These are phyloP conservation scores for Apogon hyalosoma DNA, from an alignment of 2,797 vertebrate species.

Conservation along the genomic window DNA sequence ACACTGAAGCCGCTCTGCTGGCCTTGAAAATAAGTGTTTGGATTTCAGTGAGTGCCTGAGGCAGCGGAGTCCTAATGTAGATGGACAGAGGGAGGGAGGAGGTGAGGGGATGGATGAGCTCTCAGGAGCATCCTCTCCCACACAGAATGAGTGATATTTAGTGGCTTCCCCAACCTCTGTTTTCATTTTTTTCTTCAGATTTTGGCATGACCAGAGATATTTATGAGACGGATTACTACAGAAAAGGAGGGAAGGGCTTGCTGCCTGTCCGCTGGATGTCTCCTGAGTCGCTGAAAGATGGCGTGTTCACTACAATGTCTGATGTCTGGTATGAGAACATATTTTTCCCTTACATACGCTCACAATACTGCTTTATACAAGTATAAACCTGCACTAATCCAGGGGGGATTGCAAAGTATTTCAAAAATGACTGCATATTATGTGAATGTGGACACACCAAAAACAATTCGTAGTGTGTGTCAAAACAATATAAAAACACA, in stretches of 20 bases:
- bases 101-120: conserved; percentile 55
- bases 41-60: conserved; percentile 47
- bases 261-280: conserved; percentile 99
- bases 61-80: conserved; percentile 55
- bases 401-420: conserved; percentile 32
- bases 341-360: conserved; percentile 28
- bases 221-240: conserved; percentile 99
- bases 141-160: conserved; percentile 59
- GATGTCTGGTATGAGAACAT: conserved; percentile 93
- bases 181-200: conserved; percentile 82
- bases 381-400: conserved; percentile 49
- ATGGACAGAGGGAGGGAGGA: conserved; percentile 46
- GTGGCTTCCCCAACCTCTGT: conserved; percentile 50
- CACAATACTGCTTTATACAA: conserved; percentile 25
- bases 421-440: conserved; percentile 44
- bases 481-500: conserved; percentile 37
- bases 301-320: conserved; percentile 98
- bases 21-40: conserved; percentile 54
- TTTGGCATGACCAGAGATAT: conserved; percentile 99
- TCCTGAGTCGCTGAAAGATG: conserved; percentile 97
- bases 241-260: conserved; percentile 98
- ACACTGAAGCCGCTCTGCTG: conserved; percentile 22
- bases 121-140: conserved; percentile 57
- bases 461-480: conserved; percentile 40
- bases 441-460: conserved; percentile 24